A percentile compares a stretch with the other conserved stretches of the same genome.
Conservation (phyloP, 2,888 invertebrate genomes). For the Trissolcus brochymenae region DNA sequence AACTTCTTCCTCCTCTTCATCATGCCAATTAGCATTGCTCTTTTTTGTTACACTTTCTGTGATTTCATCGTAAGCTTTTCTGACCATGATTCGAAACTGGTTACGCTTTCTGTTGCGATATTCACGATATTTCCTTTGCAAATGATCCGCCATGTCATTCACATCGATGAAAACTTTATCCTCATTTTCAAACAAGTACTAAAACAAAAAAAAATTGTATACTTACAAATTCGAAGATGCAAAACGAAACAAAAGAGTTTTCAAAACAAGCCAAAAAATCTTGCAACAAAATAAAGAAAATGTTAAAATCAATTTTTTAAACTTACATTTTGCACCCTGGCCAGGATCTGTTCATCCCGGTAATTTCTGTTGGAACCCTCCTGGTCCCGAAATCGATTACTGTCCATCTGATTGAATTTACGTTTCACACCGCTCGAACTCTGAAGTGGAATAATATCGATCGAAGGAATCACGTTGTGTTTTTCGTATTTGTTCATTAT, state of each 20-base stretch:
- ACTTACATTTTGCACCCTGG: conserved; percentile 78
- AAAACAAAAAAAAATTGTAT: conserved; percentile 60
- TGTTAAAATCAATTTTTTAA: neutral
- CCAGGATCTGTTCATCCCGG: conserved; percentile 77
- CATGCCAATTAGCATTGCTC: conserved; percentile 76
- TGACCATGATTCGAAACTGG: conserved; percentile 86
- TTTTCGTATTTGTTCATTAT: conserved; percentile 48
- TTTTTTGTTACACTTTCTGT: conserved; percentile 71
- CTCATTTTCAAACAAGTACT: conserved; percentile 89
- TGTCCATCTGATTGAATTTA: conserved; percentile 58
- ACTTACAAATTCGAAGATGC: neutral
- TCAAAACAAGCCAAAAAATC: conserved; percentile 1
- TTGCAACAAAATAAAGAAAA: neutral
- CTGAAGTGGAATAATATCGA: conserved; percentile 74
- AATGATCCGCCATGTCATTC: conserved; percentile 87
- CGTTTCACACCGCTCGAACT: conserved; percentile 68
- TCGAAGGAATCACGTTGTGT: conserved; percentile 65
- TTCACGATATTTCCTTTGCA: conserved; percentile 86
- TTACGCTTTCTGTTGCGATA: conserved; percentile 88
- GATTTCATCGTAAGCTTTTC: conserved; percentile 83
- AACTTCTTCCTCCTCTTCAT: conserved; percentile 74
- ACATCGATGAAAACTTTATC: conserved; percentile 89
- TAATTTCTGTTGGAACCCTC: conserved; percentile 33
- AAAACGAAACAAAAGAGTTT: conserved; percentile 8
- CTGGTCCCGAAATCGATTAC: conserved; percentile 46